Evolutionary conservation across 2,888 invertebrate species (phyloP).

Genomic region (Morpho deidamia): DNA sequence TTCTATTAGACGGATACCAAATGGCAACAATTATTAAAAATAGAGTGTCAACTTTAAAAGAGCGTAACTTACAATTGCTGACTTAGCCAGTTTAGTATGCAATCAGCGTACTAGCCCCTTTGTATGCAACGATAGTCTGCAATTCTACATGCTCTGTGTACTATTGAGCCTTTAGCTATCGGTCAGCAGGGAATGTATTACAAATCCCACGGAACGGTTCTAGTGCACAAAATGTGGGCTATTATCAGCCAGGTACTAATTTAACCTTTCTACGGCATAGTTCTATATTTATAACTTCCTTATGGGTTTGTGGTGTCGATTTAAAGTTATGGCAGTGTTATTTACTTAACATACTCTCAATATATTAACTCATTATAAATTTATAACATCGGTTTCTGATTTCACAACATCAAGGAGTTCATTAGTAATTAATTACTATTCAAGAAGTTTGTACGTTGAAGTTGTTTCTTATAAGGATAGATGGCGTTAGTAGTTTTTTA

Average conservation of each 20-base stretch:
- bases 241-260: conserved; percentile 21
- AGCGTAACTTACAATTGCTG: conserved; percentile 6
- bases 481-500: too few relatives aligned
- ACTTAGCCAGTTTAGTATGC: conserved; percentile 18
- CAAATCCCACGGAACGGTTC: conserved; percentile 21
- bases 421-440: too few relatives aligned
- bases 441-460: too few relatives aligned
- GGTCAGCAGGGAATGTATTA: conserved; percentile 28
- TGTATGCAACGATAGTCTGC: conserved; percentile 19
- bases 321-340: conserved; percentile 7
- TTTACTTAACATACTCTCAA: conserved; percentile 2
- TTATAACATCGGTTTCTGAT: background rate
- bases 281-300: conserved; percentile 22
- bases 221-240: conserved; percentile 19
- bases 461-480: too few relatives aligned
- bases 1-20: too few relatives aligned
- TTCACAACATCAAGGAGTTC: too few relatives aligned
- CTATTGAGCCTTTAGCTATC: conserved; percentile 29
- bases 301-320: conserved; percentile 21
- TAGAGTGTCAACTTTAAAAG: background rate
- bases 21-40: background rate
- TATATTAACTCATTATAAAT: background rate
- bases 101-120: conserved; percentile 15
- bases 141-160: conserved; percentile 25
- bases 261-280: conserved; percentile 24